Base-by-base conservation (phyloP, 2,113 vertebrate genomes). In the Anas platyrhynchos region DNA sequence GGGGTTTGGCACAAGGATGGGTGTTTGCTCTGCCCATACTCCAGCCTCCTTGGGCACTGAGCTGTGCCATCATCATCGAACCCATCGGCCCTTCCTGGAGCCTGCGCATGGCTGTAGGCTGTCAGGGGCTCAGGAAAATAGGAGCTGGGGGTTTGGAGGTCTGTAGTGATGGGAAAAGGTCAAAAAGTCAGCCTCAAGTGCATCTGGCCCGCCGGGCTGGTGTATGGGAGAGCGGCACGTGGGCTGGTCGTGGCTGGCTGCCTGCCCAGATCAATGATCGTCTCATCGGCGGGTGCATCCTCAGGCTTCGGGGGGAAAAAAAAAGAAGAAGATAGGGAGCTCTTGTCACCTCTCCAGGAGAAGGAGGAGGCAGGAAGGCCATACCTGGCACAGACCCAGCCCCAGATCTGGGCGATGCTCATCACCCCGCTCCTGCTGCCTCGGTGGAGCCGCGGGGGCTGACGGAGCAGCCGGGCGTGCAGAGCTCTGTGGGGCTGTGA, bases 201-300 rank as follows among this genome's bases (percentile, higher is more conserved):
- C 55, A 16, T 11, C 21, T 27, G 71, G 21, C 11, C 25, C 9
- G 2, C 29, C 2, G 9, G 68, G 54, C 27, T 69, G 4, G 3
- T 6, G 20, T n/a, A 36, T 0, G 2, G 22, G 4, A 56, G 43
- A n/a, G 18, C 0, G 9, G 54, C 58, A 79, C 0, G 0, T 0
- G 6, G 61, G 54, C 67, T 46, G 66, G 41, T 38, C 52, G 38
- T 2, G 0, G 66, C 26, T 3, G 1, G 15, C 48, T 84, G 86
- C 86, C 59, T 66, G 82, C 74, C 36, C 22, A 25, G 34, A 86
- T 56, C 77, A 48, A 29, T 3, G 23, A 16, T 1, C 0, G 1
- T 20, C 59, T 65, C 50, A 80, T 56, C 63, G 25, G 16, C 7
- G 3, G 6, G 14, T 13, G n/a, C 2, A 2, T 12, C 12, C 56